Base-by-base conservation (phyloP, 1,140 invertebrate species). In the Bombus picipes region DNA sequence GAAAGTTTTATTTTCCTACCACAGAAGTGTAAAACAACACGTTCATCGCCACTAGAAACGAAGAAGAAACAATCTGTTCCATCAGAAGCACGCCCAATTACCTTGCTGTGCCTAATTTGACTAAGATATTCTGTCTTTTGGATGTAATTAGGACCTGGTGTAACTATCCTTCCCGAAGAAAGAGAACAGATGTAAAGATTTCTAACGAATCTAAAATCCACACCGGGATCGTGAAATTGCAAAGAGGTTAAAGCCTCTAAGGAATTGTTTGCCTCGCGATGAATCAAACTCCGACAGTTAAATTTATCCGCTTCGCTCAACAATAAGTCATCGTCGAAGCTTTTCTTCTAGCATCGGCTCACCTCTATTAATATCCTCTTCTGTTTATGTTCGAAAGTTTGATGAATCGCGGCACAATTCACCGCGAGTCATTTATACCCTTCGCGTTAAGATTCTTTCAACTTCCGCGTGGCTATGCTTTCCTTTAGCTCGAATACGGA, bases 231-330 rank as follows among this genome's bases (percentile, higher is more conserved):
- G 28, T 25, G 22, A 12, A 81, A 18, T 85, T 87, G 81, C 5
- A 25, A 66, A 43, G 57, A 83, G 47, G 47, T 53, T 53, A 18
- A 53, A 53, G 18, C 59, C 32, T 28, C 57, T n/a, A 10, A 57
- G 47, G 28, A 59, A 87, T 32, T 83, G 81, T 57, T 82, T n/a
- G 57, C 57, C 53, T 43, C 34, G 73, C 62, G 66, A 81, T 81
- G 68, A 88, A 88, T 85, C 65, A n/a, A 75, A 43, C 18, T 70
- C 15, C 39, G 39, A 70, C 65, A 22, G 71, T 47, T 70, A 43
- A 88, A 85, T 85, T 85, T 88, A 83, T 84, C 80, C 57, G 22
- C 22, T 13, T 13, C 41, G 34, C 76, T 84, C 37, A 28, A 43
- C 72, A 34, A 76, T 88, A 59, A 59, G 59, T 34, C 25, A 78